Conservation (phyloP, 2,113 vertebrate genomes). For the Gymnogyps californianus region DNA sequence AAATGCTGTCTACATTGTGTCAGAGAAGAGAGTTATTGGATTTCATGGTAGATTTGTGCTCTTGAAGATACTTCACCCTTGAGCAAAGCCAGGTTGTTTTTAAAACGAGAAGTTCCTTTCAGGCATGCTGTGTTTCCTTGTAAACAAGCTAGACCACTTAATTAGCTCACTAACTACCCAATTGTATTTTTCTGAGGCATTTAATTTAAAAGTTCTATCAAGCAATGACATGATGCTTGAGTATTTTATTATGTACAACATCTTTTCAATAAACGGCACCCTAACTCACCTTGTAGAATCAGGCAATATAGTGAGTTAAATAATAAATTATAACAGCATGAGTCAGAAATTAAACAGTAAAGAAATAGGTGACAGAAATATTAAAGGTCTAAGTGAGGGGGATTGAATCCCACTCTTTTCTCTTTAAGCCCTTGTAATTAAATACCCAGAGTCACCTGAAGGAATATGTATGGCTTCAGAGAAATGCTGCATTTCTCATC, state of each 20-base stretch:
- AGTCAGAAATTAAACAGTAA: not conserved
- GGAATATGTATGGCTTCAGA: not conserved
- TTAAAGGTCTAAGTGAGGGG: not conserved
- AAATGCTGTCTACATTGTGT: not conserved
- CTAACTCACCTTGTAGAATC: not conserved
- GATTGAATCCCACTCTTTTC: not conserved
- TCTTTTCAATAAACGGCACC: not conserved
- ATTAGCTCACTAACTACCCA: not conserved
- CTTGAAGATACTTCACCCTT: not conserved
- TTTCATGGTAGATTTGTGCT: constrained; percentile 16
- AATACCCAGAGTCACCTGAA: not conserved
- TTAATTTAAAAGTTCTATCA: constrained; percentile 4
- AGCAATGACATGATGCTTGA: not conserved
- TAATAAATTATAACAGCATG: not conserved
- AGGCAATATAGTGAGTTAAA: not conserved
- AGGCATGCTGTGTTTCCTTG: not conserved
- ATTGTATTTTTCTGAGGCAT: not conserved
- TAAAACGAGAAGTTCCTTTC: constrained; percentile 13
- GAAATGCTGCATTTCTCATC: not conserved
- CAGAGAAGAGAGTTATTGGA: not conserved
- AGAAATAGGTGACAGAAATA: not conserved
- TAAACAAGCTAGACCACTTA: constrained; percentile 9
- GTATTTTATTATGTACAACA: not conserved
- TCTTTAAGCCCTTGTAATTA: not conserved
- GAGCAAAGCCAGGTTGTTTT: constrained; percentile 35